Evolutionary conservation across 2,113 vertebrate genomes (phyloP).

Genomic region (Cheirogaleus medius): DNA sequence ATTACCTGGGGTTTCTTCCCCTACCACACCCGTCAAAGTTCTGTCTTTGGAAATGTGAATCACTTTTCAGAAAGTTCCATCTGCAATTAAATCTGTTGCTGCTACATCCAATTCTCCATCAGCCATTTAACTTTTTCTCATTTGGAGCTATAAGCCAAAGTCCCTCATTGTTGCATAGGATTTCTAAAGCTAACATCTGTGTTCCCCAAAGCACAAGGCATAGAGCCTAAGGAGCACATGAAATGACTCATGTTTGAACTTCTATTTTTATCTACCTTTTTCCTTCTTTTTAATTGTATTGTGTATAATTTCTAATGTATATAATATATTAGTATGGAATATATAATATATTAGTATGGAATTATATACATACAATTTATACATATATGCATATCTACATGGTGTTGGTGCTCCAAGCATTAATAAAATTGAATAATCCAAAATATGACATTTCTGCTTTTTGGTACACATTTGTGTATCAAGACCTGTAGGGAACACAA

Average conservation of each 20-base stretch:
- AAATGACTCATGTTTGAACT: neutral
- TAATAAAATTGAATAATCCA: neutral
- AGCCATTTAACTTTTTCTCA: neutral
- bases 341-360: neutral
- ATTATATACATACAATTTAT: neutral
- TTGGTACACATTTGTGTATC: neutral
- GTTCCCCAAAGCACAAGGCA: neutral
- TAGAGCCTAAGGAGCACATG: neutral
- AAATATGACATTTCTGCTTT: neutral
- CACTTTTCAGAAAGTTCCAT: neutral
- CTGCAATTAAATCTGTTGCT: neutral
- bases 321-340: neutral
- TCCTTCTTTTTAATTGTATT: neutral
- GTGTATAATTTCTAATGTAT: neutral
- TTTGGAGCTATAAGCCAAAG: neutral
- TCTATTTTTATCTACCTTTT: neutral
- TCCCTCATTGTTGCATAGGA: no score
- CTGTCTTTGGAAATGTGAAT: neutral
- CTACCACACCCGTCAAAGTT: neutral
- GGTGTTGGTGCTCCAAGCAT: neutral
- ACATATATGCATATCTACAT: neutral
- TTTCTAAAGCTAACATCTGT: neutral
- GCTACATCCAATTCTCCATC: neutral
- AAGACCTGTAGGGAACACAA: neutral
- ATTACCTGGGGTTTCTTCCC: neutral